Evolutionary conservation across 2,797 vertebrate species (phyloP).

Genomic region (Odontamblyopus rebecca): DNA sequence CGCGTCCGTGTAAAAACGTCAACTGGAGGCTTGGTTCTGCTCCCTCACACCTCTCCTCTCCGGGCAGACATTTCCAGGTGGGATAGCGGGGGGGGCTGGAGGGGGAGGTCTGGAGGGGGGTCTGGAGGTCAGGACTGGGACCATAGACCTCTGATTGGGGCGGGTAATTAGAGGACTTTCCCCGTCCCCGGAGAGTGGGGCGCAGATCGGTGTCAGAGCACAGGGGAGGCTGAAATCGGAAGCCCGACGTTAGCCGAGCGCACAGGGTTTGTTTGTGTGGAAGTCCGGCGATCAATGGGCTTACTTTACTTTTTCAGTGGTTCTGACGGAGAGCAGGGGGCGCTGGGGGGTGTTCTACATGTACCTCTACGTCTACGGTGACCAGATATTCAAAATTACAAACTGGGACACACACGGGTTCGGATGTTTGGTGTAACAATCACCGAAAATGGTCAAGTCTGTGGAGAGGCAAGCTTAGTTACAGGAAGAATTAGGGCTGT

Average conservation of each 20-base stretch:
- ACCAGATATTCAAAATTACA: too few species aligned
- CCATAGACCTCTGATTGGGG: conserved; percentile 67
- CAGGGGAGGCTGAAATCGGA: conserved; percentile 54
- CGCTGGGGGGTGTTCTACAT: too few species aligned
- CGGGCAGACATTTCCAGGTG: conserved; percentile 61
- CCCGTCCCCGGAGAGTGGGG: conserved; percentile 61
- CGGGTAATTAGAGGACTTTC: conserved; percentile 73
- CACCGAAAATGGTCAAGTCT: too few species aligned
- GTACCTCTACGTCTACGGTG: too few species aligned
- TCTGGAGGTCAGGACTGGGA: conserved; percentile 59
- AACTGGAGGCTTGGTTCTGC: conserved; percentile 6
- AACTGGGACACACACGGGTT: too few species aligned
- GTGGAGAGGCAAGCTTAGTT: too few species aligned
- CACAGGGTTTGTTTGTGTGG: conserved; percentile 1
- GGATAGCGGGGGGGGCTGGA: neutral
- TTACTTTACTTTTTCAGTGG: conserved; percentile 22
- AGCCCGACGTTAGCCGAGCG: conserved; percentile 19
- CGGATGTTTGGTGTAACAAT: too few species aligned
- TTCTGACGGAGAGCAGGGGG: too few species aligned
- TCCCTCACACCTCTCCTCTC: conserved; percentile 65
- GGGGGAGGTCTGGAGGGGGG: conserved; percentile 31
- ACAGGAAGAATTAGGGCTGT: too few species aligned
- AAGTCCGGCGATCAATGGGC: neutral
- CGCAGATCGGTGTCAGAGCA: conserved; percentile 56
- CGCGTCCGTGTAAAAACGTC: neutral